A percentile compares a stretch with the other conserved stretches of the same genome.
These are phyloP conservation scores for Myopa testacea DNA, from an alignment of 2,888 invertebrate species.

Conservation along the genomic window DNA sequence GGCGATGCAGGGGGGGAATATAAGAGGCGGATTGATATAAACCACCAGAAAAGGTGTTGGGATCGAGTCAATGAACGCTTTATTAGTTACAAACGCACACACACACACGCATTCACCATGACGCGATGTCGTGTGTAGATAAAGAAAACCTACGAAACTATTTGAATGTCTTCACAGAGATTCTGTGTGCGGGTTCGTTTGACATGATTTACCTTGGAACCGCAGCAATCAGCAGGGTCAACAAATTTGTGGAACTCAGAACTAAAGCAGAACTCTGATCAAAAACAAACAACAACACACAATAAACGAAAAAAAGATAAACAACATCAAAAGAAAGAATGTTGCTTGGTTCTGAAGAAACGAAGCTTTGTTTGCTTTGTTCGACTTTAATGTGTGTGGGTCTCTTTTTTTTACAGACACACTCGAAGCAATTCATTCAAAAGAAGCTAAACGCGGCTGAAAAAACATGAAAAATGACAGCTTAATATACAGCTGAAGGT, in stretches of 20 bases:
- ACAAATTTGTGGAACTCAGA: background rate
- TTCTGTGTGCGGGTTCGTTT: background rate
- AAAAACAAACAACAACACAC: background rate
- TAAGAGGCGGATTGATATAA: background rate
- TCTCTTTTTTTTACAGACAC: too few species aligned
- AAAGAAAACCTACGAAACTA: background rate
- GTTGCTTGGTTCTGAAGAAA: too few species aligned
- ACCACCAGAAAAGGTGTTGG: constrained; percentile 40
- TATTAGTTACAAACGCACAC: constrained; percentile 1
- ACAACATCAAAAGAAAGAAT: background rate
- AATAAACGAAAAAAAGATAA: background rate
- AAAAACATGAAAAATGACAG: too few species aligned
- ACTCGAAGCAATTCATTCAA: too few species aligned
- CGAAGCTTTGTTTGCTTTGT: too few species aligned
- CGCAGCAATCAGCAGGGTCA: background rate
- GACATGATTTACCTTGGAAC: background rate
- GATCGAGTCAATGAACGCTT: constrained; percentile 44
- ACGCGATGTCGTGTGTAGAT: background rate
- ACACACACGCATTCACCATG: background rate
- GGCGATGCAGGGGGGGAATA: background rate
- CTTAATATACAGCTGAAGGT: too few species aligned
- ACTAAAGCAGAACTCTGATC: background rate
- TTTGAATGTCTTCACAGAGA: background rate
- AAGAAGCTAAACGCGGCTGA: too few species aligned
- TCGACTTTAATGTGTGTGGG: too few species aligned